Percentiles rank a stretch among this genome's conserved stretches.
Conservation (phyloP, 1,140 invertebrate species). For the Pogonomyrmex barbatus region DNA sequence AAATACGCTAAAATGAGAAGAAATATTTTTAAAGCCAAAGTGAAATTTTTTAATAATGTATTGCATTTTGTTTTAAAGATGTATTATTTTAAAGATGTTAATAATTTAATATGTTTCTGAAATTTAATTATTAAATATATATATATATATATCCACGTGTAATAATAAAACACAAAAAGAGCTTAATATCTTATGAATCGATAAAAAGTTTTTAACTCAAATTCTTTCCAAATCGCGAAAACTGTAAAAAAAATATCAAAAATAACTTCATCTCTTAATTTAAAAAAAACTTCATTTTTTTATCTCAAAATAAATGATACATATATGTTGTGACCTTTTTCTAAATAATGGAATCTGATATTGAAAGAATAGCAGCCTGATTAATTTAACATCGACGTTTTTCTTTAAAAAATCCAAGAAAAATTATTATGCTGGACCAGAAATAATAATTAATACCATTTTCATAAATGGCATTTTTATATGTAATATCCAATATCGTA, state of each 20-base stretch:
- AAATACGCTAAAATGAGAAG: not conserved
- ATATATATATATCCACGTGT: slow-evolving; percentile 9
- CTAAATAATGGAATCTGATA: not conserved
- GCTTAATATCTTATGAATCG: slow-evolving; percentile 30
- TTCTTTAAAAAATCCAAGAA: slow-evolving; percentile 1
- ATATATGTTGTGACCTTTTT: not conserved
- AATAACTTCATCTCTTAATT: slow-evolving; percentile 9
- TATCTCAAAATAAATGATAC: slow-evolving; percentile 6
- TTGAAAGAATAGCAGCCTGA: not conserved
- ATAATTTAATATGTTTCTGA: slow-evolving; percentile 59
- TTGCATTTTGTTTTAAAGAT: slow-evolving; percentile 22
- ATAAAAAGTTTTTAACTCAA: not conserved
- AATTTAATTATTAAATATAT: slow-evolving; percentile 70
- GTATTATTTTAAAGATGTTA: not conserved
- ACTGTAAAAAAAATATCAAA: not conserved
- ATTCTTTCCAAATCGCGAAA: slow-evolving; percentile 36
- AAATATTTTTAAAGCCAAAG: not conserved
- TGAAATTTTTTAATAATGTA: slow-evolving; percentile 7
- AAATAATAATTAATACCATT: not conserved
- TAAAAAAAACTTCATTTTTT: not conserved
- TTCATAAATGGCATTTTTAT: not conserved
- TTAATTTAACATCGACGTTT: not conserved
- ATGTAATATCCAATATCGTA: slow-evolving; percentile 10
- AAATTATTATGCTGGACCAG: not conserved
- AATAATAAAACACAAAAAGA: slow-evolving; percentile 59